Evolutionary conservation across 2,113 vertebrate genomes (phyloP), one percentile per base, ranked within the genome.

Genomic region (Rafetus swinhoei): DNA sequence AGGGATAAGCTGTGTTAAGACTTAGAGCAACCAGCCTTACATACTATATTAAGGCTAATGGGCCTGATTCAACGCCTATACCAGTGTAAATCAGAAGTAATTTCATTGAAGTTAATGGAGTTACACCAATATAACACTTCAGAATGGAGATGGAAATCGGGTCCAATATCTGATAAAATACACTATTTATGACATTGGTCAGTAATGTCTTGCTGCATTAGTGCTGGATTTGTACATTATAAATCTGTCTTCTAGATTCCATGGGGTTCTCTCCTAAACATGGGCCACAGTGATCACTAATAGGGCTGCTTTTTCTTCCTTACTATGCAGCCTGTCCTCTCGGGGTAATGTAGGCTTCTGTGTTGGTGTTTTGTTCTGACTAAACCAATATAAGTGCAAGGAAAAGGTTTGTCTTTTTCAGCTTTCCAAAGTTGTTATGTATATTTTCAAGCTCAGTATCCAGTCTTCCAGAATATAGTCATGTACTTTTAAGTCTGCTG

Each of bases 151-250:
- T 91, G 89, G 91, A 76, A 92, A 96, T 32, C 77, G 88, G 72
- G 81, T 65, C 79, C 32, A 62, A 29, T 25, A 50, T 82, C 6
- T 90, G 52, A n/a, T 88, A 90, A 92, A 94, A 85, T 59, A 39
- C 82, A 90, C 83, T 90, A 89, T 54, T 94, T 97, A 89, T 92
- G 62, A 95, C 69, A 88, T 93, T 97, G 96, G 82, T 94, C 95
- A 85, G 69, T 93, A 91, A 87, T 60, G 93, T 72, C 59, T 50
- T 90, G 80, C 90, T 13, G 2, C 84, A 88, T 87, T 7, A 18
- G 82, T 22, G 39, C 55, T 93, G 82, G 84, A 84, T 87, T 86
- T 86, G 77, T 83, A 56, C 62, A 81, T 81, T 86, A 10, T 87
- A 95, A 96, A 94, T 93, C 94, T 52, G 62, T 92, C 95, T 80